A percentile compares a stretch with the other conserved stretches of the same genome.
These are phyloP conservation scores for Geotrupes spiniger DNA, from an alignment of 2,888 invertebrate species.

Conservation along the genomic window DNA sequence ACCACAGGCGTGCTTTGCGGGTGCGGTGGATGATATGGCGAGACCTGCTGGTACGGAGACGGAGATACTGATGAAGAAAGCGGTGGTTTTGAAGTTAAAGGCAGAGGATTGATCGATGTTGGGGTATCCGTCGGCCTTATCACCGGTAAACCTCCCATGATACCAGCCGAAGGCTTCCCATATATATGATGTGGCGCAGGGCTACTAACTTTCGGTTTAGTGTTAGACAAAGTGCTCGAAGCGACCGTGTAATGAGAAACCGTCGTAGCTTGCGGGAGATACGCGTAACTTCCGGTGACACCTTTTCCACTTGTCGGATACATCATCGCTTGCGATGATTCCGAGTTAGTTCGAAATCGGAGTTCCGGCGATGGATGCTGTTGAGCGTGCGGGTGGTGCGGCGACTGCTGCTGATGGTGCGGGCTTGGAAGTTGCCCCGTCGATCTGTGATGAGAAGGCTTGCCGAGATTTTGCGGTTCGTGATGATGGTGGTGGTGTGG, in stretches of 20 bases:
- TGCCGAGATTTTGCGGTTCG: slow-evolving; percentile 43
- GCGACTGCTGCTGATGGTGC: slow-evolving; percentile 51
- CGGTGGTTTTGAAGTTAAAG: slow-evolving; percentile 58
- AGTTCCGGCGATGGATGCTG: slow-evolving; percentile 46
- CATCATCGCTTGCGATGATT: slow-evolving; percentile 41
- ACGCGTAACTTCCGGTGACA: slow-evolving; percentile 45
- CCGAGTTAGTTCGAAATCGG: slow-evolving; percentile 39
- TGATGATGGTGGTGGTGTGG: slow-evolving; percentile 33
- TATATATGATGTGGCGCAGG: slow-evolving; percentile 76
- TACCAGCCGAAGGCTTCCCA: slow-evolving; percentile 62
- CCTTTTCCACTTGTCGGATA: slow-evolving; percentile 38
- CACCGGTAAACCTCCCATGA: slow-evolving; percentile 57
- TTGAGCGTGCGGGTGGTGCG: slow-evolving; percentile 49
- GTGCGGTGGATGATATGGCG: slow-evolving; percentile 49
- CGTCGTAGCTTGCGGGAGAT: slow-evolving; percentile 52
- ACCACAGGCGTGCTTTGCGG: slow-evolving; percentile 42
- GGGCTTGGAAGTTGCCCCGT: slow-evolving; percentile 50
- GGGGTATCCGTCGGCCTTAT: slow-evolving; percentile 39
- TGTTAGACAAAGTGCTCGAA: slow-evolving; percentile 52
- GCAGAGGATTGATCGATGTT: slow-evolving; percentile 51
- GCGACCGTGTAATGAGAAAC: slow-evolving; percentile 53
- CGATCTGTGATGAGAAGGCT: slow-evolving; percentile 37
- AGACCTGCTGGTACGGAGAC: slow-evolving; percentile 50
- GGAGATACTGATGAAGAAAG: slow-evolving; percentile 50
- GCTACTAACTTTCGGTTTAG: slow-evolving; percentile 70